phyloP scores from a whole-genome alignment of 2,888 invertebrate species.

The Drosophila putrida region DNA sequence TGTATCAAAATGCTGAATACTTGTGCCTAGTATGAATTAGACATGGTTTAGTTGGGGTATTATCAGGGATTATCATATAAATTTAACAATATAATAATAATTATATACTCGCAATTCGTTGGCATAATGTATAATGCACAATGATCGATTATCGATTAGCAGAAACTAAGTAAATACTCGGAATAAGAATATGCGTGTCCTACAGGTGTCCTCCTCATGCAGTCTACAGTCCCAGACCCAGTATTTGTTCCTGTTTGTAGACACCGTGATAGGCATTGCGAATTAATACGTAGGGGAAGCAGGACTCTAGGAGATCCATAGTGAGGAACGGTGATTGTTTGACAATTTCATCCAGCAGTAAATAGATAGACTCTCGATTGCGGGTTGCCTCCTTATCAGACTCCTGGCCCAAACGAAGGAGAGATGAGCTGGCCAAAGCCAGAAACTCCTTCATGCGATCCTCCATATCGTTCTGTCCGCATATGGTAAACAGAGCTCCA shows the following conservation, averaged over 20 bases:
- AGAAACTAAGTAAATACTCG: conserved; percentile 50
- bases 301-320: conserved; percentile 99
- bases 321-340: conserved; percentile 99
- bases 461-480: conserved; percentile 98
- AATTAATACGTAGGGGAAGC: conserved; percentile 99
- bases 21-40: conserved; percentile 30
- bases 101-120: conserved; percentile 33
- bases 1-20: conserved; percentile 71
- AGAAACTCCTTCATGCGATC: conserved; percentile 98
- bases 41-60: conserved; percentile 29
- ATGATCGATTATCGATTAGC: conserved; percentile 42
- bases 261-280: conserved; percentile 99
- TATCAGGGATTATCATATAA: conserved; percentile 35
- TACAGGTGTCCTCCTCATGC: neutral
- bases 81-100: conserved; percentile 68
- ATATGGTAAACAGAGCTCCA: conserved; percentile 98
- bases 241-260: conserved; percentile 93
- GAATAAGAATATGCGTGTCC: conserved; percentile 17
- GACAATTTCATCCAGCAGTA: conserved; percentile 98
- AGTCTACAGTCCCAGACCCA: conserved; percentile 67
- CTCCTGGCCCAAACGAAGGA: conserved; percentile 97
- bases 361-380: conserved; percentile 98
- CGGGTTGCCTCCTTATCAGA: conserved; percentile 96
- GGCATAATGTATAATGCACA: conserved; percentile 29
- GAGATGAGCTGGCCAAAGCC: conserved; percentile 96